These are phyloP conservation scores for Hyphantria cunea DNA, from an alignment of 1,140 invertebrate species.

Conservation along the genomic window DNA sequence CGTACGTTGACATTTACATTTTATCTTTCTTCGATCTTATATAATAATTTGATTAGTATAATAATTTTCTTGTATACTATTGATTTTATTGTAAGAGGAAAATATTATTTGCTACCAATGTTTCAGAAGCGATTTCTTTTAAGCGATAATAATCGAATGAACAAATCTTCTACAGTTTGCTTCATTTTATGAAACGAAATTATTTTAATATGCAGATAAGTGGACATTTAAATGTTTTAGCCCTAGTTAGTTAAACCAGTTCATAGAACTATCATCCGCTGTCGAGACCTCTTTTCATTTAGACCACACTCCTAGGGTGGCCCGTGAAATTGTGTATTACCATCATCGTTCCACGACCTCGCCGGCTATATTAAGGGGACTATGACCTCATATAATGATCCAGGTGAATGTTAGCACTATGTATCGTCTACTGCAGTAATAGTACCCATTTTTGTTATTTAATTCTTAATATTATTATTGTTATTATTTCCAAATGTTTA, in stretches of 20 bases:
- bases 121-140: no score
- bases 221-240: no score
- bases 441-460: background rate
- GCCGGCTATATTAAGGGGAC: constrained; percentile 55
- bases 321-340: constrained; percentile 70
- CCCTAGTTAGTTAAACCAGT: background rate
- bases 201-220: no score
- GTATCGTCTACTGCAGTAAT: constrained; percentile 21
- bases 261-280: background rate
- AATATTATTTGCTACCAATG: no score
- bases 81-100: background rate
- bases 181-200: background rate
- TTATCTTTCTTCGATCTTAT: no score
- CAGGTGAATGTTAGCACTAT: constrained; percentile 41
- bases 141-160: no score
- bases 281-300: constrained; percentile 8
- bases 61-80: no score
- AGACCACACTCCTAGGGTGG: constrained; percentile 39
- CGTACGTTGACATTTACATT: no score
- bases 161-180: background rate
- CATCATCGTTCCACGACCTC: constrained; percentile 64
- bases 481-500: background rate
- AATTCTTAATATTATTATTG: background rate
- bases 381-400: constrained; percentile 52
- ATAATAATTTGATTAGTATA: no score